These are phyloP conservation scores for Phylloscopus trochilus DNA, from an alignment of 2,113 vertebrate species.

Conservation along the genomic window DNA sequence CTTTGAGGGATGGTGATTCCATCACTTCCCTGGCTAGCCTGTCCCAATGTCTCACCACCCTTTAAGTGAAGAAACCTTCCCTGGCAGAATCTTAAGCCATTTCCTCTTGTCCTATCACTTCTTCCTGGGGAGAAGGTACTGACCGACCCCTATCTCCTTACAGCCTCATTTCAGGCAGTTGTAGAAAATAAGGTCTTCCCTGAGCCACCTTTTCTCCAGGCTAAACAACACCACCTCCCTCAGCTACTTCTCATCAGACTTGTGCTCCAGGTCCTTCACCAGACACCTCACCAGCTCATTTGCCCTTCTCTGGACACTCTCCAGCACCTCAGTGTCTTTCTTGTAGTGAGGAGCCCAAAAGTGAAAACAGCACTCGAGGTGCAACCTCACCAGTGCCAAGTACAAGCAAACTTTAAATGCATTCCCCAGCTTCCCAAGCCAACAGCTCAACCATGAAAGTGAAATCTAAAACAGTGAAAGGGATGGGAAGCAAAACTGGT, in stretches of 20 bases:
- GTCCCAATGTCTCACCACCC: not conserved
- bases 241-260: not conserved
- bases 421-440: not conserved
- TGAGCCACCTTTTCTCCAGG: not conserved
- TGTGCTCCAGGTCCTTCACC: not conserved
- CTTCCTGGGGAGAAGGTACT: not conserved
- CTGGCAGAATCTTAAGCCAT: not conserved
- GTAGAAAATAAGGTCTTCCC: not conserved
- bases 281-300: not conserved
- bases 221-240: not conserved
- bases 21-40: not conserved
- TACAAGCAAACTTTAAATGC: not conserved
- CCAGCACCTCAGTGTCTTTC: not conserved
- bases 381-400: not conserved
- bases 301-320: not conserved
- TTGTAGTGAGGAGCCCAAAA: not conserved
- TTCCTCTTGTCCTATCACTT: not conserved
- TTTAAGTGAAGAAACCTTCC: not conserved
- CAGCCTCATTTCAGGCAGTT: not conserved
- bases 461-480: not conserved
- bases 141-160: rapidly evolving
- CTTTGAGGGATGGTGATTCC: not conserved
- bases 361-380: not conserved
- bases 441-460: not conserved
- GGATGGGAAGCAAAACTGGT: not conserved